Base-by-base conservation (phyloP, 2,888 invertebrate species). In the Notodonta ziczac region DNA sequence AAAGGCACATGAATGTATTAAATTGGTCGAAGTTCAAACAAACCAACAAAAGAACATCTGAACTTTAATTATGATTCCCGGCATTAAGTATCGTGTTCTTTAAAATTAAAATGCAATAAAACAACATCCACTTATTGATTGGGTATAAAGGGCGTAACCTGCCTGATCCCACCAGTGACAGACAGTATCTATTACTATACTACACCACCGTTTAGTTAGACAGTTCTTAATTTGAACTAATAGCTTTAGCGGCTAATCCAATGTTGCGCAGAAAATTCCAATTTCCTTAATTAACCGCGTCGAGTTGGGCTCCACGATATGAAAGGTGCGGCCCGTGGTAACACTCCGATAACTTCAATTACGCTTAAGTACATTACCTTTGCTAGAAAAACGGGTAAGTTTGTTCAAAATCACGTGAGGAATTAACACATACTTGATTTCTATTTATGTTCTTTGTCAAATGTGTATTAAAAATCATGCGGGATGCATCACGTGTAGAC, bases 191-290 rank as follows among this genome's bases (percentile, higher is more conserved):
- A 81, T 77, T 76, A 73, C 78, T 79, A 79, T 80, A 77, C 77
- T 79, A 80, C 79, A 77, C 77, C 76, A 74, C 76, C 77, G 72
- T 73, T 77, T 81, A 84, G 86, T 77, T 81, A 84, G 86, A 85
- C 88, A 88, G 87, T 85, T 90, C 88, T 88, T 93, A 93, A 93
- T 93, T 91, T 90, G 88, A 90, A 92, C 90, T 93, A 93, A 93
- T 93, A 93, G 93, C 90, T 89, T 86, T 81, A 83, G 84, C 84
- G 82, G 87, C 83, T 89, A 90, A 91, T 90, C 89, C 90, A 89
- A 87, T 87, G 85, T 85, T 81, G 85, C 80, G 84, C 86, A 90
- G 88, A 92, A 93, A 93, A 91, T 87, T 89, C 89, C 93, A 93
- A 93, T 93, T 93, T 93, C 91, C 90, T 91, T 93, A 93, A 93